A percentile compares a stretch with the other conserved stretches of the same genome.
These are phyloP conservation scores for Pipistrellus kuhlii DNA, from an alignment of 2,797 vertebrate species.

Conservation along the genomic window DNA sequence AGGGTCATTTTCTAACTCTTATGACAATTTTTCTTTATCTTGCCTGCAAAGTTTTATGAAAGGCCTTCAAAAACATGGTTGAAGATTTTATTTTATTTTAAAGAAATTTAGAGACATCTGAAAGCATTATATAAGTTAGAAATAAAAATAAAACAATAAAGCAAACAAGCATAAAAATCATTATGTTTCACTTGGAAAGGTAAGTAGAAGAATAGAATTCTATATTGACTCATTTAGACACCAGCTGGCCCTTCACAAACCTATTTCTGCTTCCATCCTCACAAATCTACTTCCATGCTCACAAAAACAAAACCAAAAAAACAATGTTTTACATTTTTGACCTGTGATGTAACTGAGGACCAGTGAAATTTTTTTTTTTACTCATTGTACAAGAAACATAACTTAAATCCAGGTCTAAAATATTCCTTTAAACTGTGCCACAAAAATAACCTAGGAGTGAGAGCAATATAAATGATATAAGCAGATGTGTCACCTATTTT, in stretches of 20 bases:
- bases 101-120: background rate
- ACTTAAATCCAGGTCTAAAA: background rate
- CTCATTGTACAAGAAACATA: background rate
- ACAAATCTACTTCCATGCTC: background rate
- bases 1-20: background rate
- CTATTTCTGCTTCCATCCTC: background rate
- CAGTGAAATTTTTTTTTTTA: background rate
- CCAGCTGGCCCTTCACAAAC: background rate
- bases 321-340: background rate
- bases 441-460: background rate
- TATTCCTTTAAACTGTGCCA: background rate
- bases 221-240: background rate
- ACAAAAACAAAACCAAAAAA: background rate
- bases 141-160: background rate
- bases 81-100: slow-evolving; percentile 23
- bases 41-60: background rate
- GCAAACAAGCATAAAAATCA: background rate
- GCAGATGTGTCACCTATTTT: background rate
- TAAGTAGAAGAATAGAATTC: background rate
- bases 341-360: background rate
- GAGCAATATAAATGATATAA: background rate
- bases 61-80: background rate
- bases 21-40: background rate
- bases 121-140: background rate
- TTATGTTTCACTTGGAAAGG: background rate